Percentiles rank a stretch among this genome's conserved stretches.
Conservation (phyloP, 2,888 invertebrate species). For the Pogonocherus hispidulus region DNA sequence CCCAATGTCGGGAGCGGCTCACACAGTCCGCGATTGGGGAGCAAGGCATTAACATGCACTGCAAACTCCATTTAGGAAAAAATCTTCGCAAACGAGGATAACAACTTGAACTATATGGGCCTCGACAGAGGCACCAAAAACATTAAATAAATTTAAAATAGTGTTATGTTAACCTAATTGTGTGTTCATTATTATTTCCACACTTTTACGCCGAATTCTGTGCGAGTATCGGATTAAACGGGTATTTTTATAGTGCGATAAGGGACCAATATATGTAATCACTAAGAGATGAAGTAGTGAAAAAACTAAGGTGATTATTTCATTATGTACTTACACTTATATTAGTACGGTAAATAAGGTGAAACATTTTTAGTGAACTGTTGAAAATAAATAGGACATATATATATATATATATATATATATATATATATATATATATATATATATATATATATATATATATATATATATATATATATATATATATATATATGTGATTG, state of each 20-base stretch:
- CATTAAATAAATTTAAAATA: constrained; percentile 22
- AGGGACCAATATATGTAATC: constrained; percentile 64
- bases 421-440: too few relatives aligned
- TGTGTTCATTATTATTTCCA: constrained; percentile 7
- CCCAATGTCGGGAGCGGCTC: constrained; percentile 64
- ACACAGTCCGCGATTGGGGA: constrained; percentile 68
- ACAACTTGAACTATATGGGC: constrained; percentile 61
- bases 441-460: too few relatives aligned
- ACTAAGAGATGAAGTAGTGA: constrained; percentile 28
- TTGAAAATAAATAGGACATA: too few relatives aligned
- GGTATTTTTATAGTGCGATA: constrained; percentile 68
- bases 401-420: too few relatives aligned
- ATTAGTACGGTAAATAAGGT: too few relatives aligned
- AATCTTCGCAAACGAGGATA: constrained; percentile 64
- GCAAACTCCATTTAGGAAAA: constrained; percentile 63
- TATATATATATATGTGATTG: too few relatives aligned
- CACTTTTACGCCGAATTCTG: constrained; percentile 45
- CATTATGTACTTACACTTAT: not conserved
- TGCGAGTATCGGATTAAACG: constrained; percentile 66
- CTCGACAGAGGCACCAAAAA: constrained; percentile 51
- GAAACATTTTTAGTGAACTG: too few relatives aligned
- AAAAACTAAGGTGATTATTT: constrained; percentile 20
- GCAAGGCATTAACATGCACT: constrained; percentile 67
- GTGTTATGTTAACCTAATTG: constrained; percentile 32
- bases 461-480: too few relatives aligned